Evolutionary conservation across 2,888 invertebrate genomes (phyloP).

Genomic region (Dusona sp.): DNA sequence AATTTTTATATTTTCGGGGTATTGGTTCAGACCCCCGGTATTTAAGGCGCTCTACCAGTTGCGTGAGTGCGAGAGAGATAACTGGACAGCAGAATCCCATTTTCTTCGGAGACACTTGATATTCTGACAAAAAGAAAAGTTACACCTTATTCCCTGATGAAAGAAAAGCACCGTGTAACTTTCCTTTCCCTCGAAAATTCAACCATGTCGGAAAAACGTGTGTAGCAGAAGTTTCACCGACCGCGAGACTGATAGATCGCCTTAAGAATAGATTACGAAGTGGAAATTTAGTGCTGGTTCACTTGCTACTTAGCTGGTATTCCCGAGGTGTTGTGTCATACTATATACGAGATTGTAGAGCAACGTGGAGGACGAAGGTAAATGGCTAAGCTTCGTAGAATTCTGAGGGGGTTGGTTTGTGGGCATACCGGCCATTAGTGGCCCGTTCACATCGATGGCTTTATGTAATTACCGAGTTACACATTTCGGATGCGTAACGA

Average conservation of each 20-base stretch:
- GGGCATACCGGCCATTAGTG: conserved; percentile 65
- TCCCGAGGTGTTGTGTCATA: neutral
- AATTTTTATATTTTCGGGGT: neutral
- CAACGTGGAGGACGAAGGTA: conserved; percentile 16
- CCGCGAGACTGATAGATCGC: too few relatives aligned
- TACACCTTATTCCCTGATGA: too few relatives aligned
- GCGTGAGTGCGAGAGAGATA: too few relatives aligned
- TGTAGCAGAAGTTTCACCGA: too few relatives aligned
- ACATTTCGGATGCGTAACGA: conserved; percentile 68
- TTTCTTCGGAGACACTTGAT: too few relatives aligned
- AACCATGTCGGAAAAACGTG: too few relatives aligned
- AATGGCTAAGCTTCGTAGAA: conserved; percentile 54
- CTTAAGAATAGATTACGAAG: neutral
- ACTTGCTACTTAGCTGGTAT: neutral
- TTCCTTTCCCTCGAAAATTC: too few relatives aligned
- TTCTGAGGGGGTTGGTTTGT: conserved; percentile 35
- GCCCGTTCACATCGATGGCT: conserved; percentile 67
- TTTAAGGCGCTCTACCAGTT: too few relatives aligned
- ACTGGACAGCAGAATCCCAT: too few relatives aligned
- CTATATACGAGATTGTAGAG: neutral
- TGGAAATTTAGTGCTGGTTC: neutral
- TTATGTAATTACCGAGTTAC: conserved; percentile 68
- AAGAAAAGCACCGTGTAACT: too few relatives aligned
- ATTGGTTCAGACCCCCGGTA: neutral
- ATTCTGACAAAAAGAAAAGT: too few relatives aligned